Percentiles rank a stretch among this genome's conserved stretches.
phyloP scores from a whole-genome alignment of 2,888 invertebrate genomes.

The Sepioteuthis lessoniana region DNA sequence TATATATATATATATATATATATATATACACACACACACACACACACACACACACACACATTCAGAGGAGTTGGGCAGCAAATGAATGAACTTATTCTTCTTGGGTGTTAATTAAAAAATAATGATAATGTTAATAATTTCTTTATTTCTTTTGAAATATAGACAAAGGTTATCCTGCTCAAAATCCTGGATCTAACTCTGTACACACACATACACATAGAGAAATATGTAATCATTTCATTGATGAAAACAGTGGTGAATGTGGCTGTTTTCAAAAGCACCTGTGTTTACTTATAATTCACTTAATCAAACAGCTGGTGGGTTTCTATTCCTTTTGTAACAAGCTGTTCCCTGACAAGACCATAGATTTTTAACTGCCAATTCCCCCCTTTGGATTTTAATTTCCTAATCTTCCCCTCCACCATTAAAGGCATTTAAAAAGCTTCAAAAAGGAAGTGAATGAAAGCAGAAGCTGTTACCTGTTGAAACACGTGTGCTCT shows the following conservation, averaged over 20 bases:
- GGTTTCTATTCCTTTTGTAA: neutral
- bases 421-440: neutral
- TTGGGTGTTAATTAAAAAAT: too few species aligned
- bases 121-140: too few species aligned
- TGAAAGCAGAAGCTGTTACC: neutral
- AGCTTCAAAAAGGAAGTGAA: neutral
- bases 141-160: too few species aligned
- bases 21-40: too few species aligned
- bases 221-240: neutral
- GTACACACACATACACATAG: neutral
- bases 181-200: too few species aligned
- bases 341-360: neutral
- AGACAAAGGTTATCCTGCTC: too few species aligned
- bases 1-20: too few species aligned
- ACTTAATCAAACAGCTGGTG: neutral
- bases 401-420: neutral
- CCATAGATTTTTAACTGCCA: neutral
- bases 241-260: neutral
- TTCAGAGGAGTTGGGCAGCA: too few species aligned
- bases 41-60: too few species aligned
- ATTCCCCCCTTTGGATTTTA: neutral
- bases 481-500: neutral
- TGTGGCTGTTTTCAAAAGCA: neutral
- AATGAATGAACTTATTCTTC: too few species aligned
- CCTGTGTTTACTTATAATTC: neutral